Conservation (phyloP, 2,113 vertebrate genomes). For the Malurus melanocephalus region DNA sequence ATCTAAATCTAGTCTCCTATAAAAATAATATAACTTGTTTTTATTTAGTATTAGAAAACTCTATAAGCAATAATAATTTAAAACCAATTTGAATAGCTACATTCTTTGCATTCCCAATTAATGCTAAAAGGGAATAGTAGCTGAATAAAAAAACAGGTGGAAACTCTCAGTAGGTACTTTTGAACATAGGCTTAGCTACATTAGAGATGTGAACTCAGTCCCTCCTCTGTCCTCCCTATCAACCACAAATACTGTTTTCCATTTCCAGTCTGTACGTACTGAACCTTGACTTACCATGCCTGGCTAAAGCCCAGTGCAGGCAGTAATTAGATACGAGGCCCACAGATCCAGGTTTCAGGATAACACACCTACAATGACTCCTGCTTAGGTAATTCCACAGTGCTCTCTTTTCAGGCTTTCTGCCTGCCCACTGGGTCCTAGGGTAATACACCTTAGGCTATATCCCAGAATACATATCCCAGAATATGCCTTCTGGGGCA, state of each 20-base stretch:
- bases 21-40: neutral
- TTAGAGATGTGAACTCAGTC: neutral
- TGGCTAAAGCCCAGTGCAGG: neutral
- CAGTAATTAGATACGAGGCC: accelerated
- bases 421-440: neutral
- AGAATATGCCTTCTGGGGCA: neutral
- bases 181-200: neutral
- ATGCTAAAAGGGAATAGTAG: neutral
- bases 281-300: neutral
- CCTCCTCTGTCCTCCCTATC: neutral
- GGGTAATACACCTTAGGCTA: neutral
- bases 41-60: neutral
- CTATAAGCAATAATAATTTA: neutral
- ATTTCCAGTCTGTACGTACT: neutral
- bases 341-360: neutral
- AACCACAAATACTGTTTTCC: neutral
- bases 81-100: neutral
- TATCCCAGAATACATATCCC: neutral
- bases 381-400: neutral
- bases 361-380: neutral
- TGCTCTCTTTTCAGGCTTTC: neutral
- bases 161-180: neutral
- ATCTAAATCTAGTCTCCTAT: neutral
- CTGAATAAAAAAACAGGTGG: neutral
- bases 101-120: neutral